These are phyloP conservation scores for Cryptus armator DNA, from an alignment of 2,888 invertebrate genomes.

Conservation along the genomic window DNA sequence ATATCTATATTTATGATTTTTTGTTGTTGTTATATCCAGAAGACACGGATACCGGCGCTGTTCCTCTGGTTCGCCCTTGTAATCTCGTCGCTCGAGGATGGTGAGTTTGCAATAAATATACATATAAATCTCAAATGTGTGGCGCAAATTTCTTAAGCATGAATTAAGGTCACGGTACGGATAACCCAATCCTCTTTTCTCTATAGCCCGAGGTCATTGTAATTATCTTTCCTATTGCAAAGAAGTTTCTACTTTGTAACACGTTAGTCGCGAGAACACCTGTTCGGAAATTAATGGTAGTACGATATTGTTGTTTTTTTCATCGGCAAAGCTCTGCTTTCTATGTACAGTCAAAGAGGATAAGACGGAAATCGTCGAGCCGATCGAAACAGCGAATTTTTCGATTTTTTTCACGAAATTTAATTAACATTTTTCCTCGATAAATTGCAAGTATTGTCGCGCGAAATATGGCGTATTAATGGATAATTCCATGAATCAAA, in stretches of 20 bases:
- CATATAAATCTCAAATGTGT: not conserved
- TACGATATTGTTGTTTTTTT: not conserved
- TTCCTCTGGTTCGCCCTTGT: slow-evolving; percentile 79
- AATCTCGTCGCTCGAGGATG: slow-evolving; percentile 76
- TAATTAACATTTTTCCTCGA: not conserved
- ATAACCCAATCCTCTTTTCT: slow-evolving; percentile 12
- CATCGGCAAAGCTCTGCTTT: too few relatives aligned
- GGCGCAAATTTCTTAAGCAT: slow-evolving; percentile 10
- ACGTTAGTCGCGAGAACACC: not conserved
- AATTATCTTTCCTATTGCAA: slow-evolving; percentile 14
- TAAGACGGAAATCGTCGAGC: too few relatives aligned
- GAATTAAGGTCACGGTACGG: slow-evolving; percentile 18
- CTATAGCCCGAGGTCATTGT: not conserved
- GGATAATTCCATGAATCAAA: slow-evolving; percentile 5
- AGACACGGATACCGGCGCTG: slow-evolving; percentile 77
- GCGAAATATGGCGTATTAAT: not conserved
- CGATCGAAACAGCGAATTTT: too few relatives aligned
- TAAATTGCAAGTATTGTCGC: not conserved
- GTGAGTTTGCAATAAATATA: slow-evolving; percentile 73
- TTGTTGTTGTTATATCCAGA: slow-evolving; percentile 77
- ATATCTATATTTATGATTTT: not conserved
- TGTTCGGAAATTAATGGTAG: not conserved
- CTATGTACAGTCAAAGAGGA: too few relatives aligned
- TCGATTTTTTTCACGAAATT: too few relatives aligned
- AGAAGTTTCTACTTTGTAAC: not conserved